Percentiles rank a stretch among this genome's conserved stretches.
phyloP scores from a whole-genome alignment of 2,888 invertebrate genomes.

The Dryomyza anilis region DNA sequence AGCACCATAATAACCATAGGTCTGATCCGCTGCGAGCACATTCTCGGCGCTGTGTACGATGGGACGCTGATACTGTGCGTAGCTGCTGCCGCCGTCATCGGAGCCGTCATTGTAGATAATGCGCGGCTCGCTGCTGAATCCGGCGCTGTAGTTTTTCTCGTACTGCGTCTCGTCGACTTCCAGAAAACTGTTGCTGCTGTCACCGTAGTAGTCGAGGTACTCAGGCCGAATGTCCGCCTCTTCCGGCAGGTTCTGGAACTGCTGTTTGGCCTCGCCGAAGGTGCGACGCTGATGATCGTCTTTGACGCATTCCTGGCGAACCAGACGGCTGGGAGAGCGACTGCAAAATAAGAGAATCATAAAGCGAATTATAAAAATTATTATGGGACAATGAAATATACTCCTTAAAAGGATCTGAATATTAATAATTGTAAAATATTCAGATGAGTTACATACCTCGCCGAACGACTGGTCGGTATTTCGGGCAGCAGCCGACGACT shows the following conservation, averaged over 20 bases:
- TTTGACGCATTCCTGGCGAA: constrained; percentile 58
- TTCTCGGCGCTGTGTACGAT: constrained; percentile 53
- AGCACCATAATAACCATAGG: constrained; percentile 38
- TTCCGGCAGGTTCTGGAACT: constrained; percentile 53
- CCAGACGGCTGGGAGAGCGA: constrained; percentile 56
- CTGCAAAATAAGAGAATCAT: constrained; percentile 28
- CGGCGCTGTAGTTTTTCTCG: constrained; percentile 53
- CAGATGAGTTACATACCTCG: constrained; percentile 39
- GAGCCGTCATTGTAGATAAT: constrained; percentile 55
- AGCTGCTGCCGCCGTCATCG: constrained; percentile 44
- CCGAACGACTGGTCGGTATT: constrained; percentile 51
- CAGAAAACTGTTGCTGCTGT: constrained; percentile 52
- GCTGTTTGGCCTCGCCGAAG: constrained; percentile 59
- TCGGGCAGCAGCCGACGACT: constrained; percentile 55
- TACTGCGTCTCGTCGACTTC: constrained; percentile 58
- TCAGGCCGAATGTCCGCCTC: constrained; percentile 51
- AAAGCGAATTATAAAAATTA: neutral
- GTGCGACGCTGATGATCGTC: constrained; percentile 52
- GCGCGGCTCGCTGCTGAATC: constrained; percentile 57
- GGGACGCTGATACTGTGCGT: constrained; percentile 42
- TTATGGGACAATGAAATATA: no score
- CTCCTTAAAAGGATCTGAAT: no score
- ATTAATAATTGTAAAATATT: neutral
- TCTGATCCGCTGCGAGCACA: constrained; percentile 40
- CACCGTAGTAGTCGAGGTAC: constrained; percentile 53